Conservation (phyloP, 2,113 vertebrate species). For the Menura novaehollandiae region DNA sequence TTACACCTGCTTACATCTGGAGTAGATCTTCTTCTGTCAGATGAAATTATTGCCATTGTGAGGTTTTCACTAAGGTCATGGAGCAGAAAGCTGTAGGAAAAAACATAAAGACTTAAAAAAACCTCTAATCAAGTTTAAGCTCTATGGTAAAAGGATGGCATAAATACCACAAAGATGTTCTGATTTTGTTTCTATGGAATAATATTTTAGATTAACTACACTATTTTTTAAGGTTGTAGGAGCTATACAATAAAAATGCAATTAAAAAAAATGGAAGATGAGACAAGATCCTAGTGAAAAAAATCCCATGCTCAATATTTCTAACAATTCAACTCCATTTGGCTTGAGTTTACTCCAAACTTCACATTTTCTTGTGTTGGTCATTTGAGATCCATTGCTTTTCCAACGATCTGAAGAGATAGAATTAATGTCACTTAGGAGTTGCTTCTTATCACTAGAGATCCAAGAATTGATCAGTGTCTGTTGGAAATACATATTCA, state of each 20-base stretch:
- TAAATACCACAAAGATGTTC: not conserved
- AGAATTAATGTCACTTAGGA: not conserved
- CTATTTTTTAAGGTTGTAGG: not conserved
- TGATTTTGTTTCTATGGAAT: not conserved
- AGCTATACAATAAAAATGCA: not conserved
- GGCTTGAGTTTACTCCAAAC: not conserved
- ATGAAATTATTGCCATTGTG: not conserved
- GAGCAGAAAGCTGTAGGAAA: not conserved
- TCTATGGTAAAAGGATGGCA: rapidly evolving
- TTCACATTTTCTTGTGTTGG: not conserved
- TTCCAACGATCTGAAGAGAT: not conserved
- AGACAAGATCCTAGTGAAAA: not conserved
- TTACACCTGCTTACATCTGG: not conserved
- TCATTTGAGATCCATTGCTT: not conserved
- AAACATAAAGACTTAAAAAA: not conserved
- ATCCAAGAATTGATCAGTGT: not conserved
- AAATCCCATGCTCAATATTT: not conserved
- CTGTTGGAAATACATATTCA: not conserved
- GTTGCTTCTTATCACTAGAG: not conserved
- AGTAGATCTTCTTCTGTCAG: not conserved
- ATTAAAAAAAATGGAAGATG: not conserved
- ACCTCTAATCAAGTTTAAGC: not conserved
- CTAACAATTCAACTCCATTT: not conserved
- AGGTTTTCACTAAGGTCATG: not conserved
- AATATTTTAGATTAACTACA: not conserved